Evolutionary conservation across 2,888 invertebrate species (phyloP).

Genomic region (Xylota segnis): DNA sequence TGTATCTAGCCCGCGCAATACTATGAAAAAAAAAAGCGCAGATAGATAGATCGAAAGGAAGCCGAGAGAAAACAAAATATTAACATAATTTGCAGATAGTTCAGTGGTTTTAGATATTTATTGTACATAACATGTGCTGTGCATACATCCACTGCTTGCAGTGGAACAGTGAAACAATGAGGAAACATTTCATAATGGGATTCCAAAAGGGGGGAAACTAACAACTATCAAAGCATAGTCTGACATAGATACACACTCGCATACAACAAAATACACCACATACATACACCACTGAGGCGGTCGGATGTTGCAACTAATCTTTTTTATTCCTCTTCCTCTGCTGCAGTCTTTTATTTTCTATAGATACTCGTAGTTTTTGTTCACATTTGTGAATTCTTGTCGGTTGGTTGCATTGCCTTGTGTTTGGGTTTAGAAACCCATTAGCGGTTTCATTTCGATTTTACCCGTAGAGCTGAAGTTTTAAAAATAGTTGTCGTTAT

Average conservation of each 20-base stretch:
- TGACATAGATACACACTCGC: constrained; percentile 56
- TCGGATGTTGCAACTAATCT: constrained; percentile 61
- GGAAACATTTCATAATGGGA: constrained; percentile 74
- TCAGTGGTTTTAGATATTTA: constrained; percentile 70
- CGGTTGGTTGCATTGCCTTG: constrained; percentile 61
- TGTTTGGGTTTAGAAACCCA: constrained; percentile 64
- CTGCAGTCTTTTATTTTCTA: constrained; percentile 13
- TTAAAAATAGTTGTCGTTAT: constrained; percentile 35
- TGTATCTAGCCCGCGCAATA: constrained; percentile 4
- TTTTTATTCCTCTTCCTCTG: constrained; percentile 13
- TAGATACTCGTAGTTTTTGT: not conserved
- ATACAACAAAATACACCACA: not conserved
- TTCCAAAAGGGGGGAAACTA: constrained; percentile 43
- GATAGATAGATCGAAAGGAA: constrained; percentile 42
- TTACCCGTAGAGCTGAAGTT: constrained; percentile 31
- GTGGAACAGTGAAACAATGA: constrained; percentile 62
- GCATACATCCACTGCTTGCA: constrained; percentile 38
- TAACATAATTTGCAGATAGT: constrained; percentile 72
- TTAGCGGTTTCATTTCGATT: constrained; percentile 63
- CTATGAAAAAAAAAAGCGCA: not conserved
- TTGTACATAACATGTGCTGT: constrained; percentile 21
- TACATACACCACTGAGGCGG: not conserved
- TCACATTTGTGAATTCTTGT: constrained; percentile 28
- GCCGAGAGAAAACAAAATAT: constrained; percentile 57
- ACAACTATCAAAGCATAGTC: constrained; percentile 41